Evolutionary conservation across 2,888 invertebrate genomes (phyloP).

Genomic region (Odontocolon sp.): DNA sequence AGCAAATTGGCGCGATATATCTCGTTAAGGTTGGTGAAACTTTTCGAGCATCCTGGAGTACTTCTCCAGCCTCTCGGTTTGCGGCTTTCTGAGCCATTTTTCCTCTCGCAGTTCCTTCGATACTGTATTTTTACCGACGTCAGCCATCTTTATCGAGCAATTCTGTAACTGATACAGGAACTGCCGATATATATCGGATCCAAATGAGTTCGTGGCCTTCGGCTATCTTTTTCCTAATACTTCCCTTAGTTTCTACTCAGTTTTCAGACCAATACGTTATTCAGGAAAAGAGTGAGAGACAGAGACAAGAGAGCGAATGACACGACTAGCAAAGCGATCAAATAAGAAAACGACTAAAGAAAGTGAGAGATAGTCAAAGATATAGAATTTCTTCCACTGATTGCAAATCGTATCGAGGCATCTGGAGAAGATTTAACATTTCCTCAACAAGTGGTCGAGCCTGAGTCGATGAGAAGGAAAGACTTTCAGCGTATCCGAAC

Average conservation of each 20-base stretch:
- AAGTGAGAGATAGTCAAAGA: background rate
- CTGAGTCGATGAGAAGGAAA: background rate
- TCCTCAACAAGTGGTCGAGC: conserved; percentile 57
- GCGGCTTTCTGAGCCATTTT: background rate
- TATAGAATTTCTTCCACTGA: conserved; percentile 48
- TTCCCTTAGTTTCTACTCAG: conserved; percentile 32
- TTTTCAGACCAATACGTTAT: conserved; percentile 52
- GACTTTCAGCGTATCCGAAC: background rate
- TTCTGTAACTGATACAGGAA: conserved; percentile 16
- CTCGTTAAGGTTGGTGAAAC: conserved; percentile 37
- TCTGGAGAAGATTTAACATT: conserved; percentile 36
- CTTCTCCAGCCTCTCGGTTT: conserved; percentile 3
- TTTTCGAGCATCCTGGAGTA: conserved; percentile 11
- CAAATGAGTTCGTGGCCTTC: conserved; percentile 29
- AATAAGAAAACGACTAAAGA: background rate
- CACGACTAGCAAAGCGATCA: conserved; percentile 9
- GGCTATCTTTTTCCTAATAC: conserved; percentile 46
- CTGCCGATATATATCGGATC: too few species aligned
- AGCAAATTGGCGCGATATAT: conserved; percentile 39
- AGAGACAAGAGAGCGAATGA: conserved; percentile 31
- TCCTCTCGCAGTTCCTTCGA: conserved; percentile 24
- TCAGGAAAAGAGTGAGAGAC: conserved; percentile 31
- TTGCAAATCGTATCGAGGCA: conserved; percentile 55
- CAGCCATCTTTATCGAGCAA: conserved; percentile 45
- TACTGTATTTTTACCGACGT: conserved; percentile 34